A percentile compares a stretch with the other conserved stretches of the same genome.
Evolutionary conservation across 2,888 invertebrate species (phyloP).

Genomic region (Dicyrtomina minuta): DNA sequence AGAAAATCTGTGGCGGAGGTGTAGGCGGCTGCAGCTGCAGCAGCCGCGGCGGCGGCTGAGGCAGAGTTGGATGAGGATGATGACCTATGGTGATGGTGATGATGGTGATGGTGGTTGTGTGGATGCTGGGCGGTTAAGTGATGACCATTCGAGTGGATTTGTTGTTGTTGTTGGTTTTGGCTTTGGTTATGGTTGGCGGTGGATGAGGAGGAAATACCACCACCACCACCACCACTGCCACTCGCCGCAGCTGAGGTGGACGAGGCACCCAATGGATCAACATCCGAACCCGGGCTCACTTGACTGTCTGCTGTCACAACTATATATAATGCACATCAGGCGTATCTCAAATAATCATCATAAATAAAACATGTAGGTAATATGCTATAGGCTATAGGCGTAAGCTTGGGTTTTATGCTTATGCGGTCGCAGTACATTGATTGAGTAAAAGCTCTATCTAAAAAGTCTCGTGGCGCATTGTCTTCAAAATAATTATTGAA

Average conservation of each 20-base stretch:
- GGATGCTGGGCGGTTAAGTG: background rate
- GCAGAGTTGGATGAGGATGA: conserved; percentile 54
- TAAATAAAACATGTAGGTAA: too few species aligned
- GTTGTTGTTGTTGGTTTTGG: conserved; percentile 37
- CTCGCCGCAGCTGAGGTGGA: conserved; percentile 16
- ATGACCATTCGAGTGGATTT: conserved; percentile 25
- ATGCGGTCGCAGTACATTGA: too few species aligned
- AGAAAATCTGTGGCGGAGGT: conserved; percentile 65
- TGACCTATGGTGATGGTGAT: conserved; percentile 22
- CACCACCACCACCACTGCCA: too few species aligned
- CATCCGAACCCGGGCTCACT: conserved; percentile 51
- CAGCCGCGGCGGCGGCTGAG: conserved; percentile 59
- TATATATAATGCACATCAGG: conserved; percentile 23
- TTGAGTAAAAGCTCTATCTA: too few species aligned
- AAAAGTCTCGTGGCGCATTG: too few species aligned
- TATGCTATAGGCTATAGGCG: too few species aligned
- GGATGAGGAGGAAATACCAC: background rate
- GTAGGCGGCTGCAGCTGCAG: conserved; percentile 73
- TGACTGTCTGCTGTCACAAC: conserved; percentile 52
- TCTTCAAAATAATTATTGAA: too few species aligned
- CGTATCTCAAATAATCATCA: too few species aligned
- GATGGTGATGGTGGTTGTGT: conserved; percentile 25
- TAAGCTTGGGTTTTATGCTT: too few species aligned
- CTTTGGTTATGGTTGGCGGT: conserved; percentile 35
- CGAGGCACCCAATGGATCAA: conserved; percentile 51